These are phyloP conservation scores for Euwallacea similis DNA, from an alignment of 1,140 invertebrate genomes.

Conservation along the genomic window DNA sequence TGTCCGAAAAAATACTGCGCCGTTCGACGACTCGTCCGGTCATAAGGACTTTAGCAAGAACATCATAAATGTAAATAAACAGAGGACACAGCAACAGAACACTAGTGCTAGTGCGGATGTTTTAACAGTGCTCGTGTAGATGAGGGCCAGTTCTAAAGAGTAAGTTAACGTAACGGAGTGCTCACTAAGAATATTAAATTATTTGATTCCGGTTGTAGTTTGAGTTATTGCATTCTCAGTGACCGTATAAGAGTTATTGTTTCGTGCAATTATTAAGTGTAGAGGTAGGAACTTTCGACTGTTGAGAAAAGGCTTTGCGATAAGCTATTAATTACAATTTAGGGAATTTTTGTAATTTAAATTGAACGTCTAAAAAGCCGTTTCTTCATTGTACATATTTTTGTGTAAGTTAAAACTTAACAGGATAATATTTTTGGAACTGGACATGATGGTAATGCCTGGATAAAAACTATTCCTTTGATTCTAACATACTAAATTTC, in stretches of 20 bases:
- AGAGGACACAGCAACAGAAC: constrained; percentile 49
- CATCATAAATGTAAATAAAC: constrained; percentile 59
- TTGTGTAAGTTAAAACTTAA: too few species aligned
- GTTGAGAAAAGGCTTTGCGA: not conserved
- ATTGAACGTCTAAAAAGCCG: not conserved
- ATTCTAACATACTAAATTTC: too few species aligned
- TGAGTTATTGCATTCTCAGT: not conserved
- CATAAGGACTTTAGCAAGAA: constrained; percentile 80
- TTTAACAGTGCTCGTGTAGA: constrained; percentile 52
- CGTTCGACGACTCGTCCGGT: constrained; percentile 66
- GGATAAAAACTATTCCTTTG: too few species aligned
- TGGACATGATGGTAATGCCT: too few species aligned
- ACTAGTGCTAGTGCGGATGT: constrained; percentile 52
- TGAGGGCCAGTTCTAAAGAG: constrained; percentile 39
- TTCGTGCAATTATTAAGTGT: constrained; percentile 2
- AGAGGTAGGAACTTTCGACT: not conserved
- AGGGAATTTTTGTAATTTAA: too few species aligned
- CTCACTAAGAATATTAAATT: not conserved
- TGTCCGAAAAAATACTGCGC: constrained; percentile 76
- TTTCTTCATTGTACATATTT: not conserved
- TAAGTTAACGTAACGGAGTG: constrained; percentile 4
- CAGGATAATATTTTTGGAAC: too few species aligned
- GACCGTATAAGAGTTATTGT: not conserved
- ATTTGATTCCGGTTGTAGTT: not conserved
- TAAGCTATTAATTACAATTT: not conserved